These are phyloP conservation scores for Lysandra bellargus DNA, from an alignment of 2,888 invertebrate genomes.

Conservation along the genomic window DNA sequence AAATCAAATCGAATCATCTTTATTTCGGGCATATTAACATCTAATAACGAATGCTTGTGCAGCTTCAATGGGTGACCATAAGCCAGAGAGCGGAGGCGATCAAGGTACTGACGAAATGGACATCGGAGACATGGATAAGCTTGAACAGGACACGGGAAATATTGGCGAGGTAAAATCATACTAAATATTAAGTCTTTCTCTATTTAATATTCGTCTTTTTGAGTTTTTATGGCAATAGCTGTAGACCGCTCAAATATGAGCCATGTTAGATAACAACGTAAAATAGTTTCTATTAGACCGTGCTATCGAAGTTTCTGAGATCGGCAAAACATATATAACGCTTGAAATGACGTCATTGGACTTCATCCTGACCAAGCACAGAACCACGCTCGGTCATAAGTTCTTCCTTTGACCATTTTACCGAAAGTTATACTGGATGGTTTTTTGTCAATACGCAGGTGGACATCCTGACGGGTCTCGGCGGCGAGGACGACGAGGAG, in stretches of 20 bases:
- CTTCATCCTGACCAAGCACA: no score
- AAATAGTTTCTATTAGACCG: no score
- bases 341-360: no score
- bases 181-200: neutral
- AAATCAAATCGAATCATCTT: no score
- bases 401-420: no score
- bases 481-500: constrained; percentile 93
- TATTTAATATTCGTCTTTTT: neutral
- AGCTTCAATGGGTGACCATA: constrained; percentile 50
- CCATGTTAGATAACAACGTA: no score
- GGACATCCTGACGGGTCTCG: constrained; percentile 90
- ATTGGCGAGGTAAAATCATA: constrained; percentile 67
- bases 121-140: constrained; percentile 76
- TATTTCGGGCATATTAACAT: neutral
- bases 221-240: no score
- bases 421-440: neutral
- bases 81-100: constrained; percentile 60
- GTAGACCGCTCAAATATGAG: no score
- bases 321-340: no score
- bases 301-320: no score
- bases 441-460: constrained; percentile 61
- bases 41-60: constrained; percentile 29
- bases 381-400: no score
- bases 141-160: constrained; percentile 73
- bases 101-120: constrained; percentile 74